Percentiles rank a stretch among this genome's conserved stretches.
Evolutionary conservation across 1,140 invertebrate genomes (phyloP).

Genomic region (Oppia nitens): DNA sequence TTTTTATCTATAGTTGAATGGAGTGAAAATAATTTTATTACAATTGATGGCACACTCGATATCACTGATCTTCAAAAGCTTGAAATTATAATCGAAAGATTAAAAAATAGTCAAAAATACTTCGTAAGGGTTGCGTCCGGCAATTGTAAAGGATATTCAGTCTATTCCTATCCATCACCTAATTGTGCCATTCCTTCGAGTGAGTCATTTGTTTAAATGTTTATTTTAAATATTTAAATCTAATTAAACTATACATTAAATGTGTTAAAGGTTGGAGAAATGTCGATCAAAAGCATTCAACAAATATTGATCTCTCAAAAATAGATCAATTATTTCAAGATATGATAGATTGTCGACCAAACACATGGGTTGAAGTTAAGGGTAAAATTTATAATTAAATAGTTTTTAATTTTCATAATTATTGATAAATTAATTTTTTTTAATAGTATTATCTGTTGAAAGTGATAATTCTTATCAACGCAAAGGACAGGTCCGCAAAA

Average conservation of each 20-base stretch:
- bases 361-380: slow-evolving; percentile 29
- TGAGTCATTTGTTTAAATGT: slow-evolving; percentile 34
- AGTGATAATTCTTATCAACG: slow-evolving; percentile 29
- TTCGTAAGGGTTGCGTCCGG: slow-evolving; percentile 60
- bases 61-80: slow-evolving; percentile 43
- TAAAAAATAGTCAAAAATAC: slow-evolving; percentile 63
- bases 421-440: background rate
- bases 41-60: slow-evolving; percentile 50
- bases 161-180: slow-evolving; percentile 6
- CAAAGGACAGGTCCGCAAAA: slow-evolving; percentile 61
- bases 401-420: background rate
- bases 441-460: slow-evolving; percentile 7
- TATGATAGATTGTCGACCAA: slow-evolving; percentile 28
- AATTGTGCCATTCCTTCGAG: slow-evolving; percentile 57
- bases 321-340: slow-evolving; percentile 52
- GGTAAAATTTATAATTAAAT: slow-evolving; percentile 19
- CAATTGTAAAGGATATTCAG: slow-evolving; percentile 66
- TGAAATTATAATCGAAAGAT: slow-evolving; percentile 36
- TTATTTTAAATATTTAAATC: slow-evolving; percentile 5
- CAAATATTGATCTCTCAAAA: slow-evolving; percentile 46
- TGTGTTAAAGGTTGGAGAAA: slow-evolving; percentile 33
- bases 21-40: slow-evolving; percentile 61
- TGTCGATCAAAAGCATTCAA: slow-evolving; percentile 47
- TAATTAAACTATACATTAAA: background rate
- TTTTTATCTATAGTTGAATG: too few species aligned